phyloP scores from a whole-genome alignment of 2,113 vertebrate species.

The mouse (Mus musculus) region GRCm39 chr13:81768001-81768500 shows the following conservation, averaged over 20 bases:
- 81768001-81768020: conserved; percentile 3
- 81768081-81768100: neutral
- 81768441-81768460: conserved; percentile 4
- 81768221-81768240: neutral
- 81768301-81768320: neutral
- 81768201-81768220: neutral
- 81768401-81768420: neutral
- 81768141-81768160: neutral
- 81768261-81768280: neutral
- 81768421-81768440: neutral
- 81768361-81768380: neutral
- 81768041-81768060: neutral
- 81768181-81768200: neutral
- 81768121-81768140: neutral
- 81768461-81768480: neutral
- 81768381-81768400: neutral
- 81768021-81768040: neutral
- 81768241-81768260: neutral
- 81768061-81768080: neutral
- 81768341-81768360: too few species aligned
- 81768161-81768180: neutral
- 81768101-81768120: neutral
- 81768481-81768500: neutral
- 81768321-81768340: neutral
- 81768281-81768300: neutral